Evolutionary conservation across 2,888 invertebrate species (phyloP), one percentile per base, ranked within the genome.

Genomic region (Silvanus unidentatus): DNA sequence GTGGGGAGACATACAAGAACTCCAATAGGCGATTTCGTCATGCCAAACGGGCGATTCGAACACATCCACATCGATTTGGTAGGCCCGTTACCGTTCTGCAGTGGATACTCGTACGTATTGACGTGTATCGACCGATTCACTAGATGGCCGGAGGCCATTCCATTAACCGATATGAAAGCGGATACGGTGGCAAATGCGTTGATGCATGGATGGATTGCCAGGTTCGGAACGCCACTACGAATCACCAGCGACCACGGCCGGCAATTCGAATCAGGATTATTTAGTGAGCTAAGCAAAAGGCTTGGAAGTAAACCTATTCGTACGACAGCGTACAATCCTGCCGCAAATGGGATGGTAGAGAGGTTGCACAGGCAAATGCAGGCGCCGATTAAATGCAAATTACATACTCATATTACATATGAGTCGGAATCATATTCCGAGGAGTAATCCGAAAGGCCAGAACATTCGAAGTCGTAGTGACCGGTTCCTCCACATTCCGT

Each of bases 111-210:
- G 13, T 37, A 37, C 16, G 3, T 3, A 4, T 14, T 37, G 8
- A 37, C 37, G 3, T 11, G 6, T 9, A 37, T 37, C 6, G 16
- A 37, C 16, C 37, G 37, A 12, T 37, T 37, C n/a, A 15, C 37
- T 37, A 4, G 37, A 6, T 37, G 37, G 37, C 4, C 37, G n/a
- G 16, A 37, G 13, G 16, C 37, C 4, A 37, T 15, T 15, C 37
- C 37, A 6, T 12, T 37, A 5, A 11, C 5, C 5, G 16, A 37
- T 16, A 37, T 37, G n/a, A 37, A 9, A 37, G 37, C 37, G 13
- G 37, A 37, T 6, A 37, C 37, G n/a, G 37, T 37, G 10, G 13
- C 14, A 12, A n/a, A 14, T 4, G 15, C 14, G 3, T 37, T 37
- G 4, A 12, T 12, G 3, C 4, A 10, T n/a, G 3, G 5, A 8